Conservation (phyloP, 2,113 vertebrate genomes). For the Salvelinus fontinalis region DNA sequence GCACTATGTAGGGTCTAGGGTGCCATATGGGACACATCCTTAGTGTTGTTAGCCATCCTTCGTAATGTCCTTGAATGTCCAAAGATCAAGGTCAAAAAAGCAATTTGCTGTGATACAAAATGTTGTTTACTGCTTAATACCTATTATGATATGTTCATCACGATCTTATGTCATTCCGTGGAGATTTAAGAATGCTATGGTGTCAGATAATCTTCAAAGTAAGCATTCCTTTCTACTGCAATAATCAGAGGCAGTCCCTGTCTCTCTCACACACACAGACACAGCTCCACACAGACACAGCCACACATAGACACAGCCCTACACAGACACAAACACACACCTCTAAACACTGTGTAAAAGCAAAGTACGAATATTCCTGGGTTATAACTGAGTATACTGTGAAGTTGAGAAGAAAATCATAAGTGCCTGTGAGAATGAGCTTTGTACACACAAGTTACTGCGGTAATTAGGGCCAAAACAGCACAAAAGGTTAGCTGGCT, state of each 20-base stretch:
- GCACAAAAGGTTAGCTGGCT: conserved; percentile 50
- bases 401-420: conserved; percentile 52
- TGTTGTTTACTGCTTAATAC: not conserved
- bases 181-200: too few relatives aligned
- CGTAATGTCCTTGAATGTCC: too few relatives aligned
- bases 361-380: conserved; percentile 1
- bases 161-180: not conserved
- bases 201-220: too few relatives aligned
- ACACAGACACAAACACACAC: not conserved
- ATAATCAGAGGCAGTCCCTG: not conserved
- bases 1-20: too few relatives aligned
- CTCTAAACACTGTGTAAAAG: not conserved
- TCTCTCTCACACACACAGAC: not conserved
- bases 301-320: not conserved
- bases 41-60: too few relatives aligned
- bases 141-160: not conserved
- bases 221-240: too few relatives aligned
- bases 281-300: not conserved
- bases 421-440: conserved; percentile 48
- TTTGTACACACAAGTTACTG: conserved; percentile 56
- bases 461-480: conserved; percentile 56
- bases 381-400: conserved; percentile 30
- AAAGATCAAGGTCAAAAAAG: too few relatives aligned
- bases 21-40: too few relatives aligned
- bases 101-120: too few relatives aligned